Conservation (phyloP, 1,140 invertebrate species). For the Paraescarpia echinospica region DNA sequence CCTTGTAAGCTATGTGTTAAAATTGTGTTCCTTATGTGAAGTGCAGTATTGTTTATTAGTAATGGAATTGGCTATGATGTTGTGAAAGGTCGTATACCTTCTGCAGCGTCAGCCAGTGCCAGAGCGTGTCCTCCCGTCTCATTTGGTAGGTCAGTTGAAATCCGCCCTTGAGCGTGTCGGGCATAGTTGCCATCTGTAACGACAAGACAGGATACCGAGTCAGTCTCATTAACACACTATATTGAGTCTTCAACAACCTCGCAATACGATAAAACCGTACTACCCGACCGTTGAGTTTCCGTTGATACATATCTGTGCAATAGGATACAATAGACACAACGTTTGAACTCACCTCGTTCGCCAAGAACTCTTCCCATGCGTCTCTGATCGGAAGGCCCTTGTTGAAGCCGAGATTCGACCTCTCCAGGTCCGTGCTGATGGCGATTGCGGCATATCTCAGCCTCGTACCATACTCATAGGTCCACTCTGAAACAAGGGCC, state of each 20-base stretch:
- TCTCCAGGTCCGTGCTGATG: slow-evolving; percentile 42
- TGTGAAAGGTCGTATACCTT: slow-evolving; percentile 37
- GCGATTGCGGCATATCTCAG: slow-evolving; percentile 39
- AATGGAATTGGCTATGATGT: too few species aligned
- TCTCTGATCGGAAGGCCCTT: slow-evolving; percentile 43
- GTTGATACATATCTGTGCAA: neutral
- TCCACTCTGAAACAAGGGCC: neutral
- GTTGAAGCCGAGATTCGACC: slow-evolving; percentile 38
- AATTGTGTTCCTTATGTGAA: too few species aligned
- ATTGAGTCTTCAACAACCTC: neutral
- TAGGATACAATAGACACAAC: neutral
- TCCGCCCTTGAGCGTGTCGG: slow-evolving; percentile 38
- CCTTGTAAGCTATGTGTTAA: too few species aligned
- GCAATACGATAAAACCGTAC: neutral
- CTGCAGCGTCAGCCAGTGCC: slow-evolving; percentile 48
- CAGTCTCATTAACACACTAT: neutral
- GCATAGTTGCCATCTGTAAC: slow-evolving; percentile 34
- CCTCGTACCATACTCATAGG: slow-evolving; percentile 35
- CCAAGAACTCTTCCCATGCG: slow-evolving; percentile 43
- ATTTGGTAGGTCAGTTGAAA: slow-evolving; percentile 39
- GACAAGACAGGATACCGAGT: neutral
- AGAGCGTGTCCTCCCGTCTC: slow-evolving; percentile 17
- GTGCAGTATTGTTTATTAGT: too few species aligned
- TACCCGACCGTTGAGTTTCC: neutral
- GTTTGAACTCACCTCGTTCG: slow-evolving; percentile 30